Percentiles rank a stretch among this genome's conserved stretches.
phyloP scores from a whole-genome alignment of 2,113 vertebrate genomes.

The Acinonyx jubatus region DNA sequence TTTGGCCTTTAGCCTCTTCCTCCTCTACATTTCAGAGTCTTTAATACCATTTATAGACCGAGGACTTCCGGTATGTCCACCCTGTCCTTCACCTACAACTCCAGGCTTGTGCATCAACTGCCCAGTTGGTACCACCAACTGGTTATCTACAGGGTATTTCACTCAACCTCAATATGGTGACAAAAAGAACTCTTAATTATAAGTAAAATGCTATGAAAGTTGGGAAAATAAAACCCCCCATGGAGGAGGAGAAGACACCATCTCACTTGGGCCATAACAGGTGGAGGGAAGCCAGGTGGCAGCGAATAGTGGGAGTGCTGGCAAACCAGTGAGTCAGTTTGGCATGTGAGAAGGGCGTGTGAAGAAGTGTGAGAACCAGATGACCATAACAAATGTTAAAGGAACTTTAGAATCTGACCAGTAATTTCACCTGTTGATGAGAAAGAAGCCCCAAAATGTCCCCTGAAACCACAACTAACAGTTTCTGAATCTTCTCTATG shows the following conservation, averaged over 20 bases:
- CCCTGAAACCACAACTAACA: not conserved
- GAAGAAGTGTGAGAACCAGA: not conserved
- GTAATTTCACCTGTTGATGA: too few relatives aligned
- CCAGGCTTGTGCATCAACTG: not conserved
- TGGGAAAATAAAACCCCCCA: not conserved
- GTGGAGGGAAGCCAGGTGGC: not conserved
- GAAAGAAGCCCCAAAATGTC: not conserved
- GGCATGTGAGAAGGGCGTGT: not conserved
- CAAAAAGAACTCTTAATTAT: not conserved
- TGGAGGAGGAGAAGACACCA: not conserved
- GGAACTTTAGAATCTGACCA: not conserved
- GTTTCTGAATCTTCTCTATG: not conserved
- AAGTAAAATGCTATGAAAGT: not conserved
- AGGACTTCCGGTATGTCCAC: not conserved
- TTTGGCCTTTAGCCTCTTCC: not conserved
- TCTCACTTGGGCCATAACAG: not conserved
- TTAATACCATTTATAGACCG: not conserved
- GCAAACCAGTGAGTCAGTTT: not conserved
- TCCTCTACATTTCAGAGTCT: not conserved
- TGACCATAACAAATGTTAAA: not conserved
- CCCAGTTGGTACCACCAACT: not conserved
- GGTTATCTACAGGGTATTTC: not conserved
- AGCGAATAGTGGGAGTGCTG: not conserved
- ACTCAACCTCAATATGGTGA: not conserved
- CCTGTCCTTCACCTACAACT: not conserved